Base-by-base conservation (phyloP, 2,797 vertebrate species). In the Ateles fusciceps region DNA sequence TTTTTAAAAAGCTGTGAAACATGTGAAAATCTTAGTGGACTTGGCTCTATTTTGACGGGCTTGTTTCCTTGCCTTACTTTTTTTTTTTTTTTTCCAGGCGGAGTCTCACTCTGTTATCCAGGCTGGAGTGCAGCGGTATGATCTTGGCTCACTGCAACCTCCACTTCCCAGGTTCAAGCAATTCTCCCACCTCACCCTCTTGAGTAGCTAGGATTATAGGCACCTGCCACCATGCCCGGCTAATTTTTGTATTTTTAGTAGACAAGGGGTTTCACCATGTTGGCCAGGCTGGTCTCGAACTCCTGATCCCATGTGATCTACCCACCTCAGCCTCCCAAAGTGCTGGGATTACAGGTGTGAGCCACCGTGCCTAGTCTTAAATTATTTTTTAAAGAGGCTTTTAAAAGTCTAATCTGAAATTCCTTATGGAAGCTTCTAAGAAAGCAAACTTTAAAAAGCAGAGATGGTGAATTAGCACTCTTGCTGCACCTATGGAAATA, bases 281-380 rank as follows among this genome's bases (percentile, higher is more conserved):
- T 68, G 33, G 7, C 64, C 7, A 33, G 64, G 64, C 17, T 68
- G 64, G 17, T 68, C 33, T 68, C 7, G 7, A 68, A 17, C 33
- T n/a, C 64, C 30, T n/a, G 33, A n/a, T 7, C 17, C 19, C 64
- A 28, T 5, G 3, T 19, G 33, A 19, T 68, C 64, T 7, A 4
- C 64, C 33, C 1, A 6, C 7, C 64, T 36, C 1, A 1, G 64
- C 64, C 64, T 68, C 64, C 64, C 17, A n/a, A 71, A 71, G 33
- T 71, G 64, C 33, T 71, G 17, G 64, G 64, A 36, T n/a, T 71
- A 71, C 14, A 71, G 64, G 64, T 0, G 28, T 71, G 33, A 71
- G 17, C 64, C n/a, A 71, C 33, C 0, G 33, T 0, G 4, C 17
- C n/a, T 8, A n/a, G 15, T n/a, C 64, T 71, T 10, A 33, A 64